Conservation (phyloP, 1,140 invertebrate genomes). For the Oncopodura yosiiana region DNA sequence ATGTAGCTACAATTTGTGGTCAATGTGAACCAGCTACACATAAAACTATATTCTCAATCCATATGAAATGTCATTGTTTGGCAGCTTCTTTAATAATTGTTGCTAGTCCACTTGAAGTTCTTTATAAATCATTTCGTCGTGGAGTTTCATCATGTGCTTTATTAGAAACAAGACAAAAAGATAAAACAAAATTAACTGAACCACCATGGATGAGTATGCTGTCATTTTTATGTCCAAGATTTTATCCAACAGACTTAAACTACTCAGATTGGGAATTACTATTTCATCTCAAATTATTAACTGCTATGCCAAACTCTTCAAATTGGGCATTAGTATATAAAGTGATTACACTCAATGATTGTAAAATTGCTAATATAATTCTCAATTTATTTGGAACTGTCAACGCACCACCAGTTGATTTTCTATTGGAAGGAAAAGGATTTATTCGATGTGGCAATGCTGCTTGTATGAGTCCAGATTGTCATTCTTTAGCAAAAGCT, state of each 20-base stretch:
- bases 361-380: constrained; percentile 22
- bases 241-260: constrained; percentile 11
- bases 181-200: constrained; percentile 10
- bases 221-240: constrained; percentile 20
- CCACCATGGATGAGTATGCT: constrained; percentile 26
- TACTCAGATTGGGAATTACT: constrained; percentile 29
- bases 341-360: constrained; percentile 40
- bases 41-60: constrained; percentile 43
- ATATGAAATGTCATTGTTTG: constrained; percentile 65
- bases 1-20: constrained; percentile 24
- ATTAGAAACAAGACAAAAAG: constrained; percentile 16
- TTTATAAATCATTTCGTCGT: constrained; percentile 48
- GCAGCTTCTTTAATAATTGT: constrained; percentile 58
- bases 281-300: constrained; percentile 51
- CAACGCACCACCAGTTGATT: constrained; percentile 17
- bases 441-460: constrained; percentile 30
- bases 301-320: constrained; percentile 63
- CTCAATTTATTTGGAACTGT: constrained; percentile 24
- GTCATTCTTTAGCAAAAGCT: constrained; percentile 31
- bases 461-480: constrained; percentile 24
- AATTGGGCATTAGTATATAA: constrained; percentile 62
- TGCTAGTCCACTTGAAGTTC: constrained; percentile 55
- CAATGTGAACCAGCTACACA: constrained; percentile 20
- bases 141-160: constrained; percentile 29
- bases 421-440: constrained; percentile 32